Conservation (phyloP, 2,113 vertebrate genomes). For the Etheostoma cragini region DNA sequence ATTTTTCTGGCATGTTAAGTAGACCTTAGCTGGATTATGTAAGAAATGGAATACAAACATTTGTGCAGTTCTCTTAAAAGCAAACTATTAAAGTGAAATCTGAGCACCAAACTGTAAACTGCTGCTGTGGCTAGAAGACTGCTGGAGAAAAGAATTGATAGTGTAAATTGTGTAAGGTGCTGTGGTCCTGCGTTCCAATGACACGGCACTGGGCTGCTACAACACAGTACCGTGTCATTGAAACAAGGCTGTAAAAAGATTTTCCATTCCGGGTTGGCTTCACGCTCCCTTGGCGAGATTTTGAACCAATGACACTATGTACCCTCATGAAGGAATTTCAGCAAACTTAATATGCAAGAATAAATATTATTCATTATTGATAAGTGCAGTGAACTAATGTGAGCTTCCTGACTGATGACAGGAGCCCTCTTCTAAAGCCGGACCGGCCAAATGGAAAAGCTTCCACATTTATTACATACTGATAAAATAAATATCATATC, state of each 20-base stretch:
- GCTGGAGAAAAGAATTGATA: neutral
- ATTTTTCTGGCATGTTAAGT: constrained; percentile 10
- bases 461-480: constrained; percentile 48
- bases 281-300: constrained; percentile 23
- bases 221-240: neutral
- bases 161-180: constrained; percentile 7
- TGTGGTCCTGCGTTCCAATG: constrained; percentile 15
- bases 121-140: neutral
- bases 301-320: constrained; percentile 25
- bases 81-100: neutral
- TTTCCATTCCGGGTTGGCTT: constrained; percentile 41
- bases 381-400: constrained; percentile 26
- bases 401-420: neutral
- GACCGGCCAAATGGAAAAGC: constrained; percentile 41
- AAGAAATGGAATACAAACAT: constrained; percentile 19
- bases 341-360: constrained; percentile 48
- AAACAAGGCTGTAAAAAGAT: constrained; percentile 29
- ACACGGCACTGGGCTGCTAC: constrained; percentile 16
- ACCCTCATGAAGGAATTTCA: constrained; percentile 12
- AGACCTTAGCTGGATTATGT: constrained; percentile 10
- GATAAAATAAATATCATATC: constrained; percentile 56
- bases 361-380: constrained; percentile 47
- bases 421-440: constrained; percentile 2
- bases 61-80: neutral
- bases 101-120: constrained; percentile 1